Evolutionary conservation across 2,888 invertebrate species (phyloP), one percentile per base, ranked within the genome.

Genomic region (Ophioninae sp.): DNA sequence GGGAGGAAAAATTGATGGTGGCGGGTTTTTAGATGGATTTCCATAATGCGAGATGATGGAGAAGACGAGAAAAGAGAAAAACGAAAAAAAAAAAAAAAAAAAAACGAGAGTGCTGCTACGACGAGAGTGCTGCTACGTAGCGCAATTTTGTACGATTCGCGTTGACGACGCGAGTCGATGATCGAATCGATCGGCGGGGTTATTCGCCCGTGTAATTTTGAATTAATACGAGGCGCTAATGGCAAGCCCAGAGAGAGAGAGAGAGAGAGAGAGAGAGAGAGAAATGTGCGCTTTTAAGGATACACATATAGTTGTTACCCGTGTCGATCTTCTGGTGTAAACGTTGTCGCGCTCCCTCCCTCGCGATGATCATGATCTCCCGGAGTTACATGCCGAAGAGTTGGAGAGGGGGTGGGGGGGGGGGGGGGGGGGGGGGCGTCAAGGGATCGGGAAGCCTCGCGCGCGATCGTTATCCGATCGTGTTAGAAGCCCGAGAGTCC

Each of bases 391-490:
- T 74, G 30, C n/a, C 8, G 72, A 83, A 76, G 73, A 72, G 39
- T 22, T n/a, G n/a, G n/a, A n/a, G n/a, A n/a, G n/a, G 75, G 76
- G 79, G 78, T 73, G 44, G 30, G 30, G 3, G 30, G 30, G 68
- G 78, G 76, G 74, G 76, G 81, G 73, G 65, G 37, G 61, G 79
- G 71, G 64, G 41, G 69, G 65, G 82, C 75, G 83, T 73, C 75
- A 69, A 51, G 81, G 64, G 85, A 68, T 80, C 79, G 84, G 79
- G 85, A 81, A 79, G 84, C 68, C 65, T 67, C 41, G 71, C 81
- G 86, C 41, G 67, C 81, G 86, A 85, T 86, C 85, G 85, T 86
- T 86, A 86, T 86, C 86, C 85, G 82, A 67, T 79, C 84, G 75
- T 79, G 84, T 81, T 76, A 68, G 79, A 83, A 84, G 81, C 71